These are phyloP conservation scores for Lasioglossum vierecki DNA, from an alignment of 2,888 invertebrate species.

Conservation along the genomic window DNA sequence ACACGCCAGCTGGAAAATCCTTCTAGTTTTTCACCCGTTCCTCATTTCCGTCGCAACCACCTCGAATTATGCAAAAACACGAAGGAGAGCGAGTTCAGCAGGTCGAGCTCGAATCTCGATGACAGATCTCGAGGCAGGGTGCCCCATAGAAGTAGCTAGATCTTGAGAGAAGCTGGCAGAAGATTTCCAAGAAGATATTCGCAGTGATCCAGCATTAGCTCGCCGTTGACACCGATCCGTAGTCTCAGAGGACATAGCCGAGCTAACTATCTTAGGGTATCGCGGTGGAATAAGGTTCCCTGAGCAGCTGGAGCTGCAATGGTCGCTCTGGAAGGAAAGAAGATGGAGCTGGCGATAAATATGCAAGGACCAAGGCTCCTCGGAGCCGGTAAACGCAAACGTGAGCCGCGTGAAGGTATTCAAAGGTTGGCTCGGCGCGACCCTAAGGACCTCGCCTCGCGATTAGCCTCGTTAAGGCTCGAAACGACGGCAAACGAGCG, in stretches of 20 bases:
- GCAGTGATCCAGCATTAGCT: background rate
- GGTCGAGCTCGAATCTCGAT: background rate
- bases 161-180: background rate
- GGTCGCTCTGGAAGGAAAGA: background rate
- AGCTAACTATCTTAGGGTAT: conserved; percentile 1
- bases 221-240: background rate
- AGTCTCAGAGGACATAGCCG: background rate
- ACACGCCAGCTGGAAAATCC: background rate
- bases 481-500: conserved; percentile 65
- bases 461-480: conserved; percentile 68
- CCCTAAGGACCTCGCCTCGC: conserved; percentile 30
- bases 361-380: background rate
- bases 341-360: background rate
- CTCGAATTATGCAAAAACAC: background rate
- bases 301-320: background rate
- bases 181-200: background rate
- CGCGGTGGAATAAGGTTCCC: background rate
- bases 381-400: background rate
- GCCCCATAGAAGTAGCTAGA: background rate
- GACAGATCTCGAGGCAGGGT: background rate
- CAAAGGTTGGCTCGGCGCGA: conserved; percentile 23
- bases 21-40: background rate
- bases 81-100: background rate
- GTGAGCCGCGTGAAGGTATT: conserved; percentile 21
- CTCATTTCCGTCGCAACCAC: background rate